These are phyloP conservation scores for Penaeus indicus DNA, from an alignment of 1,140 invertebrate genomes.

Conservation along the genomic window DNA sequence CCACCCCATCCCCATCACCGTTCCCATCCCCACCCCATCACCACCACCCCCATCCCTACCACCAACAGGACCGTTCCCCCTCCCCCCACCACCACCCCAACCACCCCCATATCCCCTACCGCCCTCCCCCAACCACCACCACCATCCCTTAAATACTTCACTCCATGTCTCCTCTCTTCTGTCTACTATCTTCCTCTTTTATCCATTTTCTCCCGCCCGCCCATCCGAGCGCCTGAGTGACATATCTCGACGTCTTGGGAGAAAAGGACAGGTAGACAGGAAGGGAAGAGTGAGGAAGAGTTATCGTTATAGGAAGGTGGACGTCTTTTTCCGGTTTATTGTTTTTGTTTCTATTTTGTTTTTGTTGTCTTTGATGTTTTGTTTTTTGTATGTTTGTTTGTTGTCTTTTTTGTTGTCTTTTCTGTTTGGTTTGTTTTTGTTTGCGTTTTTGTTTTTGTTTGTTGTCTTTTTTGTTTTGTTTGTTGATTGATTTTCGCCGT, in stretches of 20 bases:
- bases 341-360: no score
- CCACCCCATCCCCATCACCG: background rate
- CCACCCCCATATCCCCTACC: background rate
- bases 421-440: no score
- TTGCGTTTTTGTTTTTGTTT: no score
- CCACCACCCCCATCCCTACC: background rate
- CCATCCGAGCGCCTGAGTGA: no score
- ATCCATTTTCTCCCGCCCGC: background rate
- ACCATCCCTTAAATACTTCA: background rate
- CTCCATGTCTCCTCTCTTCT: background rate
- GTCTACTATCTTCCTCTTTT: background rate
- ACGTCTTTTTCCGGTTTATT: no score
- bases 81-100: background rate
- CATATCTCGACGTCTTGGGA: background rate
- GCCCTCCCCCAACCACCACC: background rate
- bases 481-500: no score
- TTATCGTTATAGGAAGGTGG: no score
- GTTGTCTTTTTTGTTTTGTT: no score
- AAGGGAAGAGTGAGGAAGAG: no score
- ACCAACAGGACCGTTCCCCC: background rate
- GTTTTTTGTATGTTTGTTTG: no score
- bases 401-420: no score
- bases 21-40: background rate
- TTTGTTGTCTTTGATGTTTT: no score
- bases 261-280: background rate